Percentiles rank a stretch among this genome's conserved stretches.
phyloP scores from a whole-genome alignment of 2,797 vertebrate species.

The Galaxias olidus region DNA sequence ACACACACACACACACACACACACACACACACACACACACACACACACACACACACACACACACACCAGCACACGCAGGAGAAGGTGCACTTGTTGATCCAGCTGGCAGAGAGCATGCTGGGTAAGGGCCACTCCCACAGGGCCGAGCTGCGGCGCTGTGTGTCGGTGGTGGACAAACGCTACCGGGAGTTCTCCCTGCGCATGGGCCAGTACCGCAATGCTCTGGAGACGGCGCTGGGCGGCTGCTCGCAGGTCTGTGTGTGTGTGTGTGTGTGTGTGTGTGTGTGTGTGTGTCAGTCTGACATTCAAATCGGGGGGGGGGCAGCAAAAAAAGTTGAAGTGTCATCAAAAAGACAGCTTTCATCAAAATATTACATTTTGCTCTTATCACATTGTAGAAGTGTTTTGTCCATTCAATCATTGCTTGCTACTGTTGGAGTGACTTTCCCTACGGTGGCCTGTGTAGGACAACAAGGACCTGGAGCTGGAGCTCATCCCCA shows the following conservation, averaged over 20 bases:
- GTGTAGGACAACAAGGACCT: constrained; percentile 92
- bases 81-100: constrained; percentile 95
- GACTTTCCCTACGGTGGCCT: constrained; percentile 20
- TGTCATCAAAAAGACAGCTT: too few relatives aligned
- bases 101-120: constrained; percentile 94
- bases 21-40: not conserved
- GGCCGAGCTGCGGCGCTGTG: constrained; percentile 91
- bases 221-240: constrained; percentile 89
- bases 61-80: constrained; percentile 92
- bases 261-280: not conserved
- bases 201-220: constrained; percentile 92
- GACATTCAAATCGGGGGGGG: too few relatives aligned
- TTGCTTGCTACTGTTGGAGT: too few relatives aligned
- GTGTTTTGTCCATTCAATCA: too few relatives aligned
- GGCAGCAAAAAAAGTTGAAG: too few relatives aligned
- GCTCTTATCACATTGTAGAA: too few relatives aligned
- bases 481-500: constrained; percentile 94
- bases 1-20: constrained; percentile 1
- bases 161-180: constrained; percentile 91
- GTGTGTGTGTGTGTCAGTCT: not conserved
- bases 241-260: constrained; percentile 86
- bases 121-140: constrained; percentile 95
- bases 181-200: constrained; percentile 95
- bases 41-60: not conserved
- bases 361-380: too few relatives aligned